phyloP scores from a whole-genome alignment of 2,797 vertebrate genomes.

The Orientallactaga sibirica region DNA sequence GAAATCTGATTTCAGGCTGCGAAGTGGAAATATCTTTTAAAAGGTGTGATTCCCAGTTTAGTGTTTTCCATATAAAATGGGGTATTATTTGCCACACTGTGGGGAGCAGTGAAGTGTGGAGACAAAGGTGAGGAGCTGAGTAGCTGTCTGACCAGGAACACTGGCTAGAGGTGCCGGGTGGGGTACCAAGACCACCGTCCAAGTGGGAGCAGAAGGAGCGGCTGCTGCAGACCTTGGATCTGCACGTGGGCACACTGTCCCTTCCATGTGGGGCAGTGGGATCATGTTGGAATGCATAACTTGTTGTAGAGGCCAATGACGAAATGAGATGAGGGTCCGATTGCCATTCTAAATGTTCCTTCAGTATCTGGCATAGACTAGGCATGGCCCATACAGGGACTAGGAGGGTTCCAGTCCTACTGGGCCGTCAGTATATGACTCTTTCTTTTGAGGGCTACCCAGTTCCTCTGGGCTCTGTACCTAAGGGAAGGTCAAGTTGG shows the following conservation, averaged over 20 bases:
- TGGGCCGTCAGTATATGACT: neutral
- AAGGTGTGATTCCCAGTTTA: conserved; percentile 87
- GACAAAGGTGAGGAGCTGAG: conserved; percentile 49
- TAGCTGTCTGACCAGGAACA: neutral
- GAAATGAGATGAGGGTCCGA: neutral
- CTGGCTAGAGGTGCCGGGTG: neutral
- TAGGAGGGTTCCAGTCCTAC: neutral
- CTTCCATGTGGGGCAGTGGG: neutral
- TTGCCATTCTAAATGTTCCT: neutral
- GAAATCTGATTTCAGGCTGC: conserved; percentile 67
- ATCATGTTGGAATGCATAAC: neutral
- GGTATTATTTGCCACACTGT: conserved; percentile 57
- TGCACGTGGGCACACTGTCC: fast-evolving
- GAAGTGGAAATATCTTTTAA: conserved; percentile 88
- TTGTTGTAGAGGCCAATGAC: neutral
- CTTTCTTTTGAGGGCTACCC: neutral
- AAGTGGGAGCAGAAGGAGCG: neutral
- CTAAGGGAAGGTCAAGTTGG: neutral
- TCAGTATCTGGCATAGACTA: neutral
- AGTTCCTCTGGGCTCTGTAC: fast-evolving
- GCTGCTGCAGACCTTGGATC: neutral
- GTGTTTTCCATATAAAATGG: conserved; percentile 82
- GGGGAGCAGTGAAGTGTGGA: conserved; percentile 72
- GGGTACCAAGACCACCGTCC: fast-evolving
- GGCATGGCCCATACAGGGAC: fast-evolving